Percentiles rank a stretch among this genome's conserved stretches.
These are phyloP conservation scores for Yponomeuta evonymella DNA, from an alignment of 2,888 invertebrate genomes.

Conservation along the genomic window DNA sequence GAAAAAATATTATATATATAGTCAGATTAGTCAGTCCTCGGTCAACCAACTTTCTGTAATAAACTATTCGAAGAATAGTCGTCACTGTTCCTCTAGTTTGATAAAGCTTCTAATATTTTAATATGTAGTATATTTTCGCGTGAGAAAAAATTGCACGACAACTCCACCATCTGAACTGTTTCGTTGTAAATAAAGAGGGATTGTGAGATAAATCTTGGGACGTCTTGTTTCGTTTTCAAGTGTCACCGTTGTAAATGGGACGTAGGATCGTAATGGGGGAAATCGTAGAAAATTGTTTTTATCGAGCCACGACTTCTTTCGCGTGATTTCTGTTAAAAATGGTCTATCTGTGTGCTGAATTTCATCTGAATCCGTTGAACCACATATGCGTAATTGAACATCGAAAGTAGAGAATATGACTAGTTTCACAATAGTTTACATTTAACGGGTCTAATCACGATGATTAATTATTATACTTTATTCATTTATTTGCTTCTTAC, in stretches of 20 bases:
- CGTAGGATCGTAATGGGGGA: too few species aligned
- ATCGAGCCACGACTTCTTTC: too few species aligned
- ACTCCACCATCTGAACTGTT: constrained; percentile 20
- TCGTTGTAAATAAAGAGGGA: constrained; percentile 15
- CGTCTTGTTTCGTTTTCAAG: constrained; percentile 2
- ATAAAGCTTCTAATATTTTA: constrained; percentile 27
- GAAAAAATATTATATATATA: neutral
- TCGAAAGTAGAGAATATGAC: too few species aligned
- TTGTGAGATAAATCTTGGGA: constrained; percentile 13
- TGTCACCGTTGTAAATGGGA: neutral
- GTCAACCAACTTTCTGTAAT: constrained; percentile 36
- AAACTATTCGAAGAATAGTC: neutral
- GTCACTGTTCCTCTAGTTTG: neutral
- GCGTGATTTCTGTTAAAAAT: too few species aligned
- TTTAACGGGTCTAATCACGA: too few species aligned
- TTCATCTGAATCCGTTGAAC: too few species aligned
- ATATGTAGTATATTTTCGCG: constrained; percentile 21
- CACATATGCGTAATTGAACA: too few species aligned
- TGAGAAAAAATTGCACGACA: constrained; percentile 23
- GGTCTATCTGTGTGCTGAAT: too few species aligned
- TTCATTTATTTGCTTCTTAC: too few species aligned
- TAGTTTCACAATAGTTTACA: too few species aligned
- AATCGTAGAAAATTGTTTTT: too few species aligned
- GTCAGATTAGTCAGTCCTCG: constrained; percentile 35
- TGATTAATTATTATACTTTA: too few species aligned